Percentiles rank a stretch among this genome's conserved stretches.
phyloP scores from a whole-genome alignment of 2,888 invertebrate species.

The Protula sp. region DNA sequence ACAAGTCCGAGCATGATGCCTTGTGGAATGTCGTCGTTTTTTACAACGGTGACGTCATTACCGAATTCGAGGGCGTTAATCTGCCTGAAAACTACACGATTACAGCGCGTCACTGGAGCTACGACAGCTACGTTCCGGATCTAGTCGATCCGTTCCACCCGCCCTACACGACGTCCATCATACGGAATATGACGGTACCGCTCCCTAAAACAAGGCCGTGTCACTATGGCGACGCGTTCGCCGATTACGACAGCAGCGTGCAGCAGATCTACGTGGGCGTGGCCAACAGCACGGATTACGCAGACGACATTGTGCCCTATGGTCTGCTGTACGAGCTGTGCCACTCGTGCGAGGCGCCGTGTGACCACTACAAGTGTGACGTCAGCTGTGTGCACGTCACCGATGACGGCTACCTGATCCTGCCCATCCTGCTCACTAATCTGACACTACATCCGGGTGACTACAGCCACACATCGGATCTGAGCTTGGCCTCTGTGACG shows the following conservation, averaged over 20 bases:
- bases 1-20: neutral
- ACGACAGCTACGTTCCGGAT: neutral
- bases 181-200: neutral
- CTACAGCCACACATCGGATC: too few relatives aligned
- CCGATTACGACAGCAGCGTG: neutral
- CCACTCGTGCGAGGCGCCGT: slow-evolving; percentile 3
- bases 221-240: neutral
- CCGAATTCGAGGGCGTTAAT: neutral
- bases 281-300: neutral
- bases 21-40: neutral
- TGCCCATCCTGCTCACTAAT: neutral
- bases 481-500: too few relatives aligned
- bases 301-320: slow-evolving; percentile 6
- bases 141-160: neutral
- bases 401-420: neutral
- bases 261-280: slow-evolving; percentile 1
- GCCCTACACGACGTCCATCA: neutral
- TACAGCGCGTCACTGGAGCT: neutral
- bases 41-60: neutral
- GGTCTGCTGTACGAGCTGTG: slow-evolving; percentile 11
- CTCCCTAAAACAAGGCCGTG: neutral
- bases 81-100: neutral
- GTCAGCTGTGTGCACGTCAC: slow-evolving; percentile 12
- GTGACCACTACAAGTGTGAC: slow-evolving; percentile 1
- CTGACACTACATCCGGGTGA: neutral